Evolutionary conservation across 2,888 invertebrate species (phyloP).

Genomic region (Caenorhabditis uteleia): DNA sequence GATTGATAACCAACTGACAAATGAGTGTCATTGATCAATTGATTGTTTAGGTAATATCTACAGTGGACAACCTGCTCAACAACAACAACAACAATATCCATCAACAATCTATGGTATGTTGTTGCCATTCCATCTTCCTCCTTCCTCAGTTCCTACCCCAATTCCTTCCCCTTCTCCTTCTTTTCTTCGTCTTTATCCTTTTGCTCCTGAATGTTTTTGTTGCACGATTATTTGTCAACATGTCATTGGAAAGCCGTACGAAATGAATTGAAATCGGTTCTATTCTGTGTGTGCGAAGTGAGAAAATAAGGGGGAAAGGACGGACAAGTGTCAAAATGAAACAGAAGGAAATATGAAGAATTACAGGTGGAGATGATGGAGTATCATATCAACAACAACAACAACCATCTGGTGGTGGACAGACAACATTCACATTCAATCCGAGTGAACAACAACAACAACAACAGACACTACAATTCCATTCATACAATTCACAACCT

Average conservation of each 20-base stretch:
- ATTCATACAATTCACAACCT: conserved; percentile 43
- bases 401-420: too few species aligned
- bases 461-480: conserved; percentile 27
- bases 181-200: not conserved
- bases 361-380: too few species aligned
- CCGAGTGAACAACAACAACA: conserved; percentile 21
- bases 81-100: conserved; percentile 10
- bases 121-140: not conserved
- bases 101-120: conserved; percentile 20
- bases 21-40: too few species aligned
- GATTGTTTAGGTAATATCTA: conserved; percentile 24
- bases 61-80: conserved; percentile 6
- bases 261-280: too few species aligned
- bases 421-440: conserved; percentile 31
- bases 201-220: too few species aligned
- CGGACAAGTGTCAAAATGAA: too few species aligned
- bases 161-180: not conserved
- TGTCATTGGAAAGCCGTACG: too few species aligned
- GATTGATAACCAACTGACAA: too few species aligned
- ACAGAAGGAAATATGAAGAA: too few species aligned
- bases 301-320: too few species aligned
- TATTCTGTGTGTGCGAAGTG: too few species aligned
- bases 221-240: too few species aligned
- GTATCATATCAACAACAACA: not conserved
- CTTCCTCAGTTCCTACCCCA: not conserved